Base-by-base conservation (phyloP, 2,888 invertebrate species). In the Parnassius orleans region DNA sequence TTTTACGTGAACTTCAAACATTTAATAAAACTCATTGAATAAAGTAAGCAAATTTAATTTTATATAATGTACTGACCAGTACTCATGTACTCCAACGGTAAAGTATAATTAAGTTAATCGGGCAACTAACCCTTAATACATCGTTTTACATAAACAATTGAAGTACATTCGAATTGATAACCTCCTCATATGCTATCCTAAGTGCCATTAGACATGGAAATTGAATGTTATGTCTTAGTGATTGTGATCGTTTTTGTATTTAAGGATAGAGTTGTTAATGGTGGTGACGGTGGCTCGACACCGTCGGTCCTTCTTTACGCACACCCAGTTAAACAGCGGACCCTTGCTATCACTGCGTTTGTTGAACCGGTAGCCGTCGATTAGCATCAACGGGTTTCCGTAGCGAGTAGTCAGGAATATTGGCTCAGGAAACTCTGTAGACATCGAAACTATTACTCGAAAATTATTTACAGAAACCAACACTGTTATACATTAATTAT, bases 261-360 rank as follows among this genome's bases (percentile, higher is more conserved):
- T 73, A 1, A 86, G 44, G 9, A 87, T 65, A 10, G 57, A 60
- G 15, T 77, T 66, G 5, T 77, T 69, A 0, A 72, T 12, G 0
- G 82, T 86, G 14, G 71, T 60, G 1, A 72, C 81, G 1, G 77
- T 78, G 7, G 82, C 83, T 1, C 78, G 74, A 63, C 83, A 82
- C 2, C 68, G 65, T 10, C 65, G 62, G 63, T 75, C 73, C 65
- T 81, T 80, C 53, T 73, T 75, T 10, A 69, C 70, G 56, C 80
- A 80, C 2, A 82, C 74, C 86, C 84, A 84, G 12, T 69, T 76
- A 9, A 65, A 57, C 12, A 68, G 65, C 0, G 76, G 75, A 0
- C 75, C 77, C 12, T 61, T 75, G 62, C 78, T 79, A 59, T 81
- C 79, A 53, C 76, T 83, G 11, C 79, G 69, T 44, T 70, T 78